Evolutionary conservation across 2,113 vertebrate genomes (phyloP).

Genomic region (Pagrus major): DNA sequence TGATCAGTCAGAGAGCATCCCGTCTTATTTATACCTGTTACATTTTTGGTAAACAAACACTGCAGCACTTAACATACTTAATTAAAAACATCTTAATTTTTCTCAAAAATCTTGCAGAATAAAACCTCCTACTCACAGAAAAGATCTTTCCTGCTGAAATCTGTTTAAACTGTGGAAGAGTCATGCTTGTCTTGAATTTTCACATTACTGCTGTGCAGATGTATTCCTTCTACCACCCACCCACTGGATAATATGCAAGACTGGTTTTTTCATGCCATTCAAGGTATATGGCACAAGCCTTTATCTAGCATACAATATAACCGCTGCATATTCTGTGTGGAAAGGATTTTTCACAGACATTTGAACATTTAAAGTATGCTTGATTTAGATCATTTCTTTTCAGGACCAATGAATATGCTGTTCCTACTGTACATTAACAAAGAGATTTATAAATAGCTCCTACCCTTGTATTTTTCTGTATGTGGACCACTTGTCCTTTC

Average conservation of each 20-base stretch:
- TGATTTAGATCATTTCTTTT: background rate
- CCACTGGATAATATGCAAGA: slow-evolving; percentile 66
- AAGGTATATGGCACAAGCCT: slow-evolving; percentile 43
- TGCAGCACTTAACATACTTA: slow-evolving; percentile 18
- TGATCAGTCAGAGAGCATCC: slow-evolving; percentile 5
- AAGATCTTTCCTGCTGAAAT: slow-evolving; percentile 50
- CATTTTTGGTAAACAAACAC: slow-evolving; percentile 37
- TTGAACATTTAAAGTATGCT: slow-evolving; percentile 23
- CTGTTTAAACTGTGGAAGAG: slow-evolving; percentile 59
- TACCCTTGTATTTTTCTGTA: background rate
- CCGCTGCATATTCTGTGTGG: slow-evolving; percentile 9
- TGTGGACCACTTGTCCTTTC: slow-evolving; percentile 50
- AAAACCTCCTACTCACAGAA: slow-evolving; percentile 59
- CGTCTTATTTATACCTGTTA: slow-evolving; percentile 29
- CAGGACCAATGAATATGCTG: background rate
- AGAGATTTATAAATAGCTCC: background rate
- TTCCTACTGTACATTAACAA: slow-evolving; percentile 8
- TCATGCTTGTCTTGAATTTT: slow-evolving; percentile 64
- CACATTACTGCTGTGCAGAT: slow-evolving; percentile 71
- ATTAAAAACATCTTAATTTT: slow-evolving; percentile 17
- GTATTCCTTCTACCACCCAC: slow-evolving; percentile 71
- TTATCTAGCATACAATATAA: slow-evolving; percentile 39
- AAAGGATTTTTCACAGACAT: slow-evolving; percentile 20
- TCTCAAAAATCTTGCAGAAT: slow-evolving; percentile 38
- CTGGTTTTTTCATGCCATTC: slow-evolving; percentile 56